phyloP scores from a whole-genome alignment of 1,140 invertebrate species.

The Heliconius himera region DNA sequence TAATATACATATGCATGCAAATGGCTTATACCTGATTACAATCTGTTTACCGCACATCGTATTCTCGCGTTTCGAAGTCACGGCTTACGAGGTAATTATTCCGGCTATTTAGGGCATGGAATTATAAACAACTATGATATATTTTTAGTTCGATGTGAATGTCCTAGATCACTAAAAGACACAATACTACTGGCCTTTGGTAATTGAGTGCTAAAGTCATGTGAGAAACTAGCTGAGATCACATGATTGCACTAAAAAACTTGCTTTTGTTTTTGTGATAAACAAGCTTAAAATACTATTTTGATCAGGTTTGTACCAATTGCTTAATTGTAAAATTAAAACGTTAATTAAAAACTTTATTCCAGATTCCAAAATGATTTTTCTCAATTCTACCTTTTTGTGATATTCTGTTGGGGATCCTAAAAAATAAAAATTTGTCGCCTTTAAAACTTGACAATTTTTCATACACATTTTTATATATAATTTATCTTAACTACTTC shows the following conservation, averaged over 20 bases:
- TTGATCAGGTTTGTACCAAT: too few species aligned
- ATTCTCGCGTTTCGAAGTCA: constrained; percentile 2
- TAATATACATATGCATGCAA: not conserved
- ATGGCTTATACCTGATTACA: not conserved
- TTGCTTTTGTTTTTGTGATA: too few species aligned
- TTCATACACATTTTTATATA: not conserved
- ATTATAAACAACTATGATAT: constrained; percentile 22
- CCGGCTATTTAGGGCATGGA: constrained; percentile 26
- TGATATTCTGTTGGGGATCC: too few species aligned
- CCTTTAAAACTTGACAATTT: too few species aligned
- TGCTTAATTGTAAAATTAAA: too few species aligned
- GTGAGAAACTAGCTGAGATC: not conserved
- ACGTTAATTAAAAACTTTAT: too few species aligned
- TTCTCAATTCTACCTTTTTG: too few species aligned
- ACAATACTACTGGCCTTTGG: not conserved
- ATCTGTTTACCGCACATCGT: not conserved
- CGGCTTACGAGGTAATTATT: constrained; percentile 17
- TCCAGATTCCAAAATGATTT: too few species aligned
- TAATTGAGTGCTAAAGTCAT: not conserved
- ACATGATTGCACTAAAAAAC: not conserved
- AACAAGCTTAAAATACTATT: too few species aligned
- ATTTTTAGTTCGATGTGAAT: constrained; percentile 30
- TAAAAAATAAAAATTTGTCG: too few species aligned
- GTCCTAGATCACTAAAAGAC: constrained; percentile 13
- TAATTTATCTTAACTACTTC: not conserved